These are phyloP conservation scores for Brachionus koreanus DNA, from an alignment of 1,140 invertebrate species.

Conservation along the genomic window DNA sequence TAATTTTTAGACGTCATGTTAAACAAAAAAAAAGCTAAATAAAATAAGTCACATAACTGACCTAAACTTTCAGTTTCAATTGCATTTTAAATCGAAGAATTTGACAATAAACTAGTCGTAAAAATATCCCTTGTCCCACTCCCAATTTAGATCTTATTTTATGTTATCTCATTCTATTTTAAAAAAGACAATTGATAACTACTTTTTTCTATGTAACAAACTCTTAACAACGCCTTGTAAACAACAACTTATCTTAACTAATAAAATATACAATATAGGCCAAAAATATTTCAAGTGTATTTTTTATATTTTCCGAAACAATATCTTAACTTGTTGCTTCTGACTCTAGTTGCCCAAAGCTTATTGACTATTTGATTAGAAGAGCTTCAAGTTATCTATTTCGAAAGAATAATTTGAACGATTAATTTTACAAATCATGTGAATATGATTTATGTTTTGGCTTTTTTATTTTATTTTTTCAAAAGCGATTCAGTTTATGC, in stretches of 20 bases:
- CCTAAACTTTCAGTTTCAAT: neutral
- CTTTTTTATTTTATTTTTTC: neutral
- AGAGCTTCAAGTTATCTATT: slow-evolving; percentile 1
- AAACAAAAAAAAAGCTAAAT: neutral
- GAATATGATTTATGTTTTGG: neutral
- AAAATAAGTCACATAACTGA: neutral
- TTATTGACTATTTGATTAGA: neutral
- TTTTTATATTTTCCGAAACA: neutral
- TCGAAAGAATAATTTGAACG: slow-evolving; percentile 2
- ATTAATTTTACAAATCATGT: slow-evolving; percentile 10
- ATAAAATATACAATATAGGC: neutral
- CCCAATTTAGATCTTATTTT: neutral
- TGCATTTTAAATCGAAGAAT: neutral
- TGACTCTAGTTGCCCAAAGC: neutral
- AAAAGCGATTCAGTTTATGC: neutral
- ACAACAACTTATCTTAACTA: neutral
- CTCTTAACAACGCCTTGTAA: neutral
- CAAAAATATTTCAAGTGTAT: slow-evolving; percentile 4
- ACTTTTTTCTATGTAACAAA: neutral
- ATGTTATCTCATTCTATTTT: neutral
- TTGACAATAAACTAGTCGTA: neutral
- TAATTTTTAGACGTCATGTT: neutral
- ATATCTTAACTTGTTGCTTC: neutral
- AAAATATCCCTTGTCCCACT: neutral
- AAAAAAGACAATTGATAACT: neutral